Percentiles rank a stretch among this genome's conserved stretches.
Evolutionary conservation across 2,888 invertebrate species (phyloP).

Genomic region (Colostygia pectinataria): DNA sequence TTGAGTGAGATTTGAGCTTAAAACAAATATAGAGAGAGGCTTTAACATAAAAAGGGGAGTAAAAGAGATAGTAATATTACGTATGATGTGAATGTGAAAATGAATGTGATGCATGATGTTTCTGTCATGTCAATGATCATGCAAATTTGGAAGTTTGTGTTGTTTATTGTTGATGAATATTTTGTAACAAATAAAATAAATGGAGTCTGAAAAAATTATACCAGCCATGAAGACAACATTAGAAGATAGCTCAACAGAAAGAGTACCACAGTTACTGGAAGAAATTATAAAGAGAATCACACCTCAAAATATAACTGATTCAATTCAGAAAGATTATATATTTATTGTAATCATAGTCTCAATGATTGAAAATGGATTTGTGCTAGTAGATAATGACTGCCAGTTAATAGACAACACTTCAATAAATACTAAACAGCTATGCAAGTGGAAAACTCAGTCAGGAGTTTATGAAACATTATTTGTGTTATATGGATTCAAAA

Average conservation of each 20-base stretch:
- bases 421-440: slow-evolving; percentile 46
- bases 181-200: slow-evolving; percentile 7
- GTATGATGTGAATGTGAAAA: no score
- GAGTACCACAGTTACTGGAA: slow-evolving; percentile 52
- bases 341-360: slow-evolving; percentile 60
- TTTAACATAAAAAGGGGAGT: background rate
- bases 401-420: slow-evolving; percentile 39
- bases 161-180: slow-evolving; percentile 8
- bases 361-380: slow-evolving; percentile 70
- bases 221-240: slow-evolving; percentile 47
- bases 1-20: slow-evolving; percentile 12
- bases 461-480: slow-evolving; percentile 59
- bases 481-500: slow-evolving; percentile 55
- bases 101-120: no score
- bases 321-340: slow-evolving; percentile 63
- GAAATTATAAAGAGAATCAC: slow-evolving; percentile 50
- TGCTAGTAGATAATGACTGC: slow-evolving; percentile 44
- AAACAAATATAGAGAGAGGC: slow-evolving; percentile 1
- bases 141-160: slow-evolving; percentile 7
- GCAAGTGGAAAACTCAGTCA: slow-evolving; percentile 50
- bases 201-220: slow-evolving; percentile 11
- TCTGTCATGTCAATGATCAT: slow-evolving; percentile 13
- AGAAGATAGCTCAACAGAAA: slow-evolving; percentile 66
- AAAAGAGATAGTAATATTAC: slow-evolving; percentile 8
- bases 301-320: slow-evolving; percentile 48